Evolutionary conservation across 1,140 invertebrate genomes (phyloP).

Genomic region (Pseudoatta argentina): DNA sequence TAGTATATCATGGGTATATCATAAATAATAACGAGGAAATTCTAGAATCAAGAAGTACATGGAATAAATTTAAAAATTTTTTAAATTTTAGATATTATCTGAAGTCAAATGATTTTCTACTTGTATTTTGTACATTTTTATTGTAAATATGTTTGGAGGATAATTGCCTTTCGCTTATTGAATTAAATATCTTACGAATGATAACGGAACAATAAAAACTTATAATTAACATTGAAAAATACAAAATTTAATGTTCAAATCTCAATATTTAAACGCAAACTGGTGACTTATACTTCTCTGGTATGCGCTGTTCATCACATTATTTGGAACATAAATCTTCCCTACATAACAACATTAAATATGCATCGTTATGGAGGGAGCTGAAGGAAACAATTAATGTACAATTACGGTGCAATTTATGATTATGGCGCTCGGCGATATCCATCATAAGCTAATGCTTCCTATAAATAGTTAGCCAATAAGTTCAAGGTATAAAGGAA

Average conservation of each 20-base stretch:
- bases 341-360: slow-evolving; percentile 19
- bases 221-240: slow-evolving; percentile 27
- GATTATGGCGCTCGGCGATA: slow-evolving; percentile 36
- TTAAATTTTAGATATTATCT: neutral
- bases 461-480: slow-evolving; percentile 31
- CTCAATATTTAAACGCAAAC: neutral
- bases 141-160: neutral
- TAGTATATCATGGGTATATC: neutral
- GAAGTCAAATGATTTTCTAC: neutral
- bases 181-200: neutral
- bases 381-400: slow-evolving; percentile 56
- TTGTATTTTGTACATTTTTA: neutral
- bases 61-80: neutral
- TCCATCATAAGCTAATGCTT: slow-evolving; percentile 28
- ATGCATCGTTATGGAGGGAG: slow-evolving; percentile 33
- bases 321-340: slow-evolving; percentile 46
- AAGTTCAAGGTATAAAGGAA: slow-evolving; percentile 24
- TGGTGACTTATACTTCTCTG: neutral
- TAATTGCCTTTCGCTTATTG: neutral
- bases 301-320: slow-evolving; percentile 6
- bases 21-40: slow-evolving; percentile 13
- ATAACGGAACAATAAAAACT: neutral
- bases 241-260: slow-evolving; percentile 6
- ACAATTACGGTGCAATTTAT: slow-evolving; percentile 47
- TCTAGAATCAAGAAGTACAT: slow-evolving; percentile 7